Conservation (phyloP, 2,113 vertebrate genomes). For the Tretioscincus oriximinensis region DNA sequence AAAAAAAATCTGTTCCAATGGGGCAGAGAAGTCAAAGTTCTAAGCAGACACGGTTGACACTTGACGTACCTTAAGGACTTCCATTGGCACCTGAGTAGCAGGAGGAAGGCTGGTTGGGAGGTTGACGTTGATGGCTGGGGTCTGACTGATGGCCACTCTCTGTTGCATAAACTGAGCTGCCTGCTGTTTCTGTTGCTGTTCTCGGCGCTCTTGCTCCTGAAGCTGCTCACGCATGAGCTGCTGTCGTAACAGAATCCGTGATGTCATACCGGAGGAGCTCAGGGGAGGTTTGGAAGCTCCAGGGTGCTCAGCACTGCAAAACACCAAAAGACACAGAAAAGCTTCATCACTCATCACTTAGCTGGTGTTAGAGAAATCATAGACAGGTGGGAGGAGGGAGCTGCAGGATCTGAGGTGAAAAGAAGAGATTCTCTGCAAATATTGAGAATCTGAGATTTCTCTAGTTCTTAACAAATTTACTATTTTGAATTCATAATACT, state of each 20-base stretch:
- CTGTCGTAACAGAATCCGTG: constrained; percentile 86
- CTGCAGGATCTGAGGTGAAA: not conserved
- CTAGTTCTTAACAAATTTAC: constrained; percentile 49
- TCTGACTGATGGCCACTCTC: constrained; percentile 81
- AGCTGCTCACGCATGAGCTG: constrained; percentile 84
- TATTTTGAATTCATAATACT: constrained; percentile 33
- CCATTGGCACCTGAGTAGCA: constrained; percentile 89
- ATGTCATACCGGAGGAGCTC: constrained; percentile 88
- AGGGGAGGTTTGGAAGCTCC: constrained; percentile 81
- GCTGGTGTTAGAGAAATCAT: constrained; percentile 9
- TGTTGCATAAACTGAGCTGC: constrained; percentile 82
- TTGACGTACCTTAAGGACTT: constrained; percentile 86
- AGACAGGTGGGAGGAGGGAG: not conserved
- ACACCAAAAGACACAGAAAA: constrained; percentile 63
- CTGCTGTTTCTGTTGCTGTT: constrained; percentile 83
- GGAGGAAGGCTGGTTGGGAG: constrained; percentile 76
- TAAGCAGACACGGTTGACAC: not conserved
- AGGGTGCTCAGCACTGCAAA: constrained; percentile 81
- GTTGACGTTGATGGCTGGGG: constrained; percentile 84
- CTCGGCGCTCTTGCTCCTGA: constrained; percentile 86
- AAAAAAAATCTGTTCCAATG: not conserved
- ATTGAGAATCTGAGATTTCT: constrained; percentile 26
- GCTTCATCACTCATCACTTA: constrained; percentile 57
- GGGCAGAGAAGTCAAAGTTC: not conserved
- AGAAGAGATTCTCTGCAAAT: constrained; percentile 15